Conservation (phyloP, 2,888 invertebrate genomes). For the Acanthosepion esculentum region DNA sequence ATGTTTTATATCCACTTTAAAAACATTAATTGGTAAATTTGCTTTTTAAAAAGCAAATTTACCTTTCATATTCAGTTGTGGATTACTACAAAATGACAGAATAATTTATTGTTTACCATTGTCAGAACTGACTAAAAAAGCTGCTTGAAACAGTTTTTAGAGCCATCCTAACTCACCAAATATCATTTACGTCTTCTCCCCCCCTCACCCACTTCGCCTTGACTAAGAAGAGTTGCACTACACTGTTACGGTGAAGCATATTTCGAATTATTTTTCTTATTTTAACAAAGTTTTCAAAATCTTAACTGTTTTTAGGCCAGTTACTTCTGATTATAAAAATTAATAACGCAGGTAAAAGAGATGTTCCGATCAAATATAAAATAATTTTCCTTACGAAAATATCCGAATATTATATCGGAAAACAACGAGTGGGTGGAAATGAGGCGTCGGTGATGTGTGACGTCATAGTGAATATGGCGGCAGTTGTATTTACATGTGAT, state of each 20-base stretch:
- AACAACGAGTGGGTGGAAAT: not conserved
- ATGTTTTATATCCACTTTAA: too few relatives aligned
- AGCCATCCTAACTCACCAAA: too few relatives aligned
- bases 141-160: not conserved
- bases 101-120: not conserved
- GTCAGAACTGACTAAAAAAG: not conserved
- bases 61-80: too few relatives aligned
- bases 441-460: not conserved
- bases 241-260: not conserved
- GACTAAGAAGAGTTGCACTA: not conserved
- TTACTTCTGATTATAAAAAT: not conserved
- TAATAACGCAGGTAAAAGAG: not conserved
- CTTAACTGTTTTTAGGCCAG: not conserved
- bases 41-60: too few relatives aligned
- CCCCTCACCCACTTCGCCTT: too few relatives aligned
- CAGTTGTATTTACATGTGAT: conserved; percentile 41
- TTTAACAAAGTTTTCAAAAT: not conserved
- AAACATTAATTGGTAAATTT: too few relatives aligned
- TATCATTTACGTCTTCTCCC: too few relatives aligned
- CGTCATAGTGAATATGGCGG: conserved; percentile 45
- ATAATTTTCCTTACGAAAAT: not conserved
- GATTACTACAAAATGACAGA: not conserved
- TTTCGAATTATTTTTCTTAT: not conserved
- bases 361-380: not conserved
- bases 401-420: not conserved